Conservation (phyloP, 1,140 invertebrate genomes). For the Arctopsyche grandis region DNA sequence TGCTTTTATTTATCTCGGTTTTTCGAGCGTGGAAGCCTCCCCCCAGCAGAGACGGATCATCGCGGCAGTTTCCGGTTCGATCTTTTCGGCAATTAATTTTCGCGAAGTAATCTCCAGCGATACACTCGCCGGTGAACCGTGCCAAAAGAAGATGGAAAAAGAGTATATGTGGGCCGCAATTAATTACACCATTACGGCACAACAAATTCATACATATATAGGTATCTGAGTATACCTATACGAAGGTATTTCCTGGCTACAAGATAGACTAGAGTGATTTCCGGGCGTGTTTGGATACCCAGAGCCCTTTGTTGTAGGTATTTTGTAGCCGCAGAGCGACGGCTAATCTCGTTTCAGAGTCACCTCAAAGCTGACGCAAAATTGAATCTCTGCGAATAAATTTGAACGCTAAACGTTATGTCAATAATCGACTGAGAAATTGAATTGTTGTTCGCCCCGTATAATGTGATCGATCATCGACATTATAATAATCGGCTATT, state of each 20-base stretch:
- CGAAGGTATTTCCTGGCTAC: not conserved
- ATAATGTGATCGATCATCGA: not conserved
- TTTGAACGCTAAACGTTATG: constrained; percentile 24
- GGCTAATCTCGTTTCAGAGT: constrained; percentile 9
- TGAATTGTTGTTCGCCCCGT: not conserved
- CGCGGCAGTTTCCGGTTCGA: not conserved
- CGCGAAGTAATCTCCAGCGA: not conserved
- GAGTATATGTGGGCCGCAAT: not conserved
- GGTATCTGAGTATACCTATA: not conserved
- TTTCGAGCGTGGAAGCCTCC: constrained; percentile 8
- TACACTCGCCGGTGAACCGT: not conserved
- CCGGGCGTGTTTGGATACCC: not conserved
- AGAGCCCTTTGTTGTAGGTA: not conserved
- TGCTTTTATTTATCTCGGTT: constrained; percentile 7
- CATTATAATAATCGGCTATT: too few species aligned
- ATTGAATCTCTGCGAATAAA: constrained; percentile 20
- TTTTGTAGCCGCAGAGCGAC: not conserved
- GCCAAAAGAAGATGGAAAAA: not conserved
- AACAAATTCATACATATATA: not conserved
- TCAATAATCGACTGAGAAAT: not conserved
- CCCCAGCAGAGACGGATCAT: not conserved
- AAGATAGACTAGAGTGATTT: constrained; percentile 13
- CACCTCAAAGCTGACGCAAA: not conserved
- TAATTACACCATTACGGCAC: not conserved
- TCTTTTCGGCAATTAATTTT: not conserved